Evolutionary conservation across 1,140 invertebrate genomes (phyloP), one percentile per base, ranked within the genome.

Genomic region (Paralvinella palmiformis): DNA sequence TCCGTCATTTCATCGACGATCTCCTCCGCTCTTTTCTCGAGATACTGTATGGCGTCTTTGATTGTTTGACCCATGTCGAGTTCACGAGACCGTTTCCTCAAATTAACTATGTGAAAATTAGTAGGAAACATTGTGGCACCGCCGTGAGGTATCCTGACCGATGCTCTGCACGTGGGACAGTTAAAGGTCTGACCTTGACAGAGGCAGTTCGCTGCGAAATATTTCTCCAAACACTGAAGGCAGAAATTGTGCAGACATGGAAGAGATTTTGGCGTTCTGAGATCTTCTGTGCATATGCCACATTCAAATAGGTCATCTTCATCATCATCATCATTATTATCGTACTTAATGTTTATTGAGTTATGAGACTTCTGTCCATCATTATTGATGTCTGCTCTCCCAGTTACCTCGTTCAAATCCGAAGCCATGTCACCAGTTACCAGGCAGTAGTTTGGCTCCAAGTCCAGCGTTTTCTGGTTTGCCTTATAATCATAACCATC

Each of bases 121-220:
- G 37, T 41, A 13, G 37, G 37, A n/a, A 41, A 41, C n/a, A 13
- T n/a, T n/a, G 10, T 41, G 37, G n/a, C 37, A 41, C 37, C 37
- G 10, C n/a, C 37, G 37, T 41, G 10, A n/a, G 37, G 37, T n/a
- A 41, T n/a, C n/a, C 37, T 41, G 37, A n/a, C n/a, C n/a, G 10
- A 13, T n/a, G 37, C 37, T n/a, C 37, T 41, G 37, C 37, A 41
- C 37, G n/a, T 13, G 10, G 15, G 65, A 64, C 61, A 56, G 48
- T 1, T 56, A 60, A 44, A 53, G 52, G 22, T 69, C 59, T 33
- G 48, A 50, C 6, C 24, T 29, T 31, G 44, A 59, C 31, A 58
- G 52, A 15, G 62, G 60, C 62, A 32, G 66, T n/a, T n/a, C n/a
- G n/a, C n/a, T n/a, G n/a, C n/a, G 20, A 48, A 57, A 69, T 35